Conservation (phyloP, 2,797 vertebrate species). For the Otus scops region DNA sequence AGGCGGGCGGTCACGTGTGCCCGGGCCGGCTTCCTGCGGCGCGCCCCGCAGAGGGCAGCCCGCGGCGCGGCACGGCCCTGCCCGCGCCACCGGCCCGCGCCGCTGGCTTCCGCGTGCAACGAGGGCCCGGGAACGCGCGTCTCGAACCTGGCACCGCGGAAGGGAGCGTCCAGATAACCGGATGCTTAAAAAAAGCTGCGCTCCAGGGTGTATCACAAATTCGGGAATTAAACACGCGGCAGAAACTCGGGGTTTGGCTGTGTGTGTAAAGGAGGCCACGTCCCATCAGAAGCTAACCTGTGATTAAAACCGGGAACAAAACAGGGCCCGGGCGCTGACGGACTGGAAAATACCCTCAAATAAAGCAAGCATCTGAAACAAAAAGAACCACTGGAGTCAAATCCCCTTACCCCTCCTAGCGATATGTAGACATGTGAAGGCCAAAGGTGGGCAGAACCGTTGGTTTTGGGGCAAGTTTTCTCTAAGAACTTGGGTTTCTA, state of each 20-base stretch:
- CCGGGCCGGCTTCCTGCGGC: not conserved
- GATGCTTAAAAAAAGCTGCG: not conserved
- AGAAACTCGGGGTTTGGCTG: not conserved
- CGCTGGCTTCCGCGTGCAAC: not conserved
- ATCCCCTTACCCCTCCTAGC: not conserved
- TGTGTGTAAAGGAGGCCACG: not conserved
- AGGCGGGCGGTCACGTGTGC: slow-evolving; percentile 15
- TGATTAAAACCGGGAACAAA: not conserved
- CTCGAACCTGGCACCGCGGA: not conserved
- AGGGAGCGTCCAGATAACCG: not conserved
- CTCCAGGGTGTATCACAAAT: not conserved
- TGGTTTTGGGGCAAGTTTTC: not conserved
- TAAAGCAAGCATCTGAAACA: not conserved
- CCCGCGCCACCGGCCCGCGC: not conserved
- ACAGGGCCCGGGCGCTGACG: not conserved
- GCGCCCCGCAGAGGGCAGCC: not conserved
- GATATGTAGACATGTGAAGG: not conserved
- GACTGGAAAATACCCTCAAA: not conserved
- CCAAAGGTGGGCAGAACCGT: not conserved
- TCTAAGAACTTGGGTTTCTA: not conserved
- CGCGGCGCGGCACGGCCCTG: too few relatives aligned
- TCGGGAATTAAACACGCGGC: not conserved
- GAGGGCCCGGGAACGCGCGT: not conserved
- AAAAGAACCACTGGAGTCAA: not conserved
- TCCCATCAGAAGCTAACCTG: not conserved